Conservation (phyloP, 2,888 invertebrate genomes). For the Gisinianus flammeolus region DNA sequence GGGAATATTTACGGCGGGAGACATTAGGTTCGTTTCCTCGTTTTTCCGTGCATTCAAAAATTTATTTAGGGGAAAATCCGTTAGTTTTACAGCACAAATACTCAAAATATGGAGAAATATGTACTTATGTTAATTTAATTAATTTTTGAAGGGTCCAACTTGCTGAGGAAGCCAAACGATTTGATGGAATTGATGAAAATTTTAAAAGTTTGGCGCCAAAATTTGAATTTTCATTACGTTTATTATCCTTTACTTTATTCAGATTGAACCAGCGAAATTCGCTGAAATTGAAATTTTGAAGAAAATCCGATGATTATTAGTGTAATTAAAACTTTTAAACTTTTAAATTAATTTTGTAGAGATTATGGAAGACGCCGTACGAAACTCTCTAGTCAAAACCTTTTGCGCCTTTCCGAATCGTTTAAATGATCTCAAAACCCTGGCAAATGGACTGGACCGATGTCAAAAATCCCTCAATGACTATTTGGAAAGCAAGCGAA, state of each 20-base stretch:
- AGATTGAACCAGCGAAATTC: too few relatives aligned
- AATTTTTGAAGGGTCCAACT: slow-evolving; percentile 73
- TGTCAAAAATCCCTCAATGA: slow-evolving; percentile 92
- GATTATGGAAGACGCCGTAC: slow-evolving; percentile 85
- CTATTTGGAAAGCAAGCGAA: slow-evolving; percentile 85
- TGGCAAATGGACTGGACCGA: slow-evolving; percentile 78
- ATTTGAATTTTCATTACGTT: too few relatives aligned
- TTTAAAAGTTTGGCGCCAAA: slow-evolving; percentile 69
- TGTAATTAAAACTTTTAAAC: neutral
- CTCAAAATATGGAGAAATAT: too few relatives aligned
- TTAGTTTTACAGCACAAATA: too few relatives aligned
- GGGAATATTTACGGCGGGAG: slow-evolving; percentile 89
- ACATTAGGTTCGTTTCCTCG: too few relatives aligned
- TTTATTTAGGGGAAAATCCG: too few relatives aligned
- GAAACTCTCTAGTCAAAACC: slow-evolving; percentile 77
- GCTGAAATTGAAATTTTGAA: too few relatives aligned
- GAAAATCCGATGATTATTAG: neutral
- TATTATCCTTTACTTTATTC: too few relatives aligned
- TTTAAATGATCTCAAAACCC: slow-evolving; percentile 74
- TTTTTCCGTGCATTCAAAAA: too few relatives aligned
- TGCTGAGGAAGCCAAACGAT: slow-evolving; percentile 87
- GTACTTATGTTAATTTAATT: too few relatives aligned
- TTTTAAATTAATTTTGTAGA: slow-evolving; percentile 62
- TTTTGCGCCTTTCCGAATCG: slow-evolving; percentile 78
- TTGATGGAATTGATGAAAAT: slow-evolving; percentile 83